phyloP scores from a whole-genome alignment of 2,888 invertebrate genomes.

The Rhagium mordax region DNA sequence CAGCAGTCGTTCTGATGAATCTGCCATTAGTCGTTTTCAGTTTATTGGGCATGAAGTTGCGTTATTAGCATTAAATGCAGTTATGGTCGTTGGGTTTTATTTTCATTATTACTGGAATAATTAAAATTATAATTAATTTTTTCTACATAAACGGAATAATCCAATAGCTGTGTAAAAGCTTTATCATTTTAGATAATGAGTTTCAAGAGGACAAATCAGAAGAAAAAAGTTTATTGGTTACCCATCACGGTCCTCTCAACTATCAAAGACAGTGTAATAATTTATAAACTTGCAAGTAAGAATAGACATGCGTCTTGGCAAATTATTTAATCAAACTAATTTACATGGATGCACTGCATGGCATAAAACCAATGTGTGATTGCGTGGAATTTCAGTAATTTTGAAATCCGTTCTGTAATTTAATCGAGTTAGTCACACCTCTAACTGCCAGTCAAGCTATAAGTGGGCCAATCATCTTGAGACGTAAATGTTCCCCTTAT shows the following conservation, averaged over 20 bases:
- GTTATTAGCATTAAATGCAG: background rate
- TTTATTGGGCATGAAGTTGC: background rate
- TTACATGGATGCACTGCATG: too few species aligned
- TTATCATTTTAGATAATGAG: background rate
- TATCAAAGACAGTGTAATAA: background rate
- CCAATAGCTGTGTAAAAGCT: background rate
- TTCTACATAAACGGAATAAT: background rate
- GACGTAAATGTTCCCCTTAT: constrained; percentile 39
- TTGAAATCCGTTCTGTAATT: constrained; percentile 12
- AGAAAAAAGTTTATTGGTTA: background rate
- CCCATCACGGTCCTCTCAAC: background rate
- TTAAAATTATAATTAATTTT: background rate
- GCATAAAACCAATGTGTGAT: too few species aligned
- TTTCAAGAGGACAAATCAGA: background rate
- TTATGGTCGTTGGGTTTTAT: background rate
- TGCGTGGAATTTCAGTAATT: constrained; percentile 17
- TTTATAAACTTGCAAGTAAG: background rate
- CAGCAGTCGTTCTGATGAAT: too few species aligned
- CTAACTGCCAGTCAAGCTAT: background rate
- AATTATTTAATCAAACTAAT: constrained; percentile 9
- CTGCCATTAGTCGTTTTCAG: too few species aligned
- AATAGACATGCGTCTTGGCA: background rate
- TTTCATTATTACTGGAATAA: background rate
- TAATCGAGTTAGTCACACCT: constrained; percentile 17
- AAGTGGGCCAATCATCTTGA: constrained; percentile 9